Evolutionary conservation across 1,140 invertebrate species (phyloP).

Genomic region (Ephestia elutella): DNA sequence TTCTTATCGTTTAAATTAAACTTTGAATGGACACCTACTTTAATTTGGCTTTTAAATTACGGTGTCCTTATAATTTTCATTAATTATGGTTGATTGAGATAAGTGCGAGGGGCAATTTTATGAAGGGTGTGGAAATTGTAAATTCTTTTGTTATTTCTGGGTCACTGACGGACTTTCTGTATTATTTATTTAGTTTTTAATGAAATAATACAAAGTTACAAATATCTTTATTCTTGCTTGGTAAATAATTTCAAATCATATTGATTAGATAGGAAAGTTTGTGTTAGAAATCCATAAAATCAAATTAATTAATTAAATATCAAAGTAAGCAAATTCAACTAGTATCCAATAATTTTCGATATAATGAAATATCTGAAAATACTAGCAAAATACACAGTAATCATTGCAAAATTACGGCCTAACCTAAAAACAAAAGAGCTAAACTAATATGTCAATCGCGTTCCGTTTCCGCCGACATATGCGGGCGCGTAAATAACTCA

Average conservation of each 20-base stretch:
- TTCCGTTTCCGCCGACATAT: slow-evolving; percentile 55
- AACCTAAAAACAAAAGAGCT: not conserved
- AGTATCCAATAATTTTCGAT: too few relatives aligned
- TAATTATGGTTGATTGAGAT: not conserved
- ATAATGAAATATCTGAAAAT: too few relatives aligned
- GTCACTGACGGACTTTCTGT: not conserved
- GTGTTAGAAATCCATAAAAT: too few relatives aligned
- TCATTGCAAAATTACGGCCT: not conserved
- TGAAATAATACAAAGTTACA: too few relatives aligned
- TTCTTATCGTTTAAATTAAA: not conserved
- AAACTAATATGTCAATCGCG: slow-evolving; percentile 23
- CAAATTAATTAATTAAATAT: too few relatives aligned
- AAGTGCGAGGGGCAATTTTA: not conserved
- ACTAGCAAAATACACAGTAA: too few relatives aligned
- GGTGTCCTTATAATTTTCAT: not conserved
- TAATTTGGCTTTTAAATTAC: not conserved
- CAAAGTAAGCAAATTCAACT: too few relatives aligned
- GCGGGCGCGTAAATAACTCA: slow-evolving; percentile 68
- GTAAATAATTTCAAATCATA: too few relatives aligned
- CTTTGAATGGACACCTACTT: not conserved
- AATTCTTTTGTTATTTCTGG: not conserved
- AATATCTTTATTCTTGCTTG: too few relatives aligned
- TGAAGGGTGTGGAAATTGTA: not conserved
- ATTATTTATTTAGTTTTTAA: too few relatives aligned
- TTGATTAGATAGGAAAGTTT: too few relatives aligned